A percentile compares a stretch with the other conserved stretches of the same genome.
These are phyloP conservation scores for Sturnira hondurensis DNA, from an alignment of 2,113 vertebrate genomes.

Conservation along the genomic window DNA sequence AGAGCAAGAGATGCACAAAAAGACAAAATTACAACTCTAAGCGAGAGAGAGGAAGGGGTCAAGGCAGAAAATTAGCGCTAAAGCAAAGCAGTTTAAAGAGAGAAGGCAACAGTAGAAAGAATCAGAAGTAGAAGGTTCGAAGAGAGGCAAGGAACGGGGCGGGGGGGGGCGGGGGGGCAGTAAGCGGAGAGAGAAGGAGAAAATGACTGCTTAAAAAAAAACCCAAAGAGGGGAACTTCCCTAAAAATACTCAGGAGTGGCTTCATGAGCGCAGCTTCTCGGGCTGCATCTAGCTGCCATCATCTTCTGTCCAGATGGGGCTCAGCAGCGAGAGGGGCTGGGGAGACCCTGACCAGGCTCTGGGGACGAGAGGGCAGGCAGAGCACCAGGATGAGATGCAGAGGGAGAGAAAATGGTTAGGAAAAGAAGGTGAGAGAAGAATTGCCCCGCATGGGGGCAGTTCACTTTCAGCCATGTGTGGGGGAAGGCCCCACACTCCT, in stretches of 20 bases:
- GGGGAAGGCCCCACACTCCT: background rate
- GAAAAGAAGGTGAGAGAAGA: background rate
- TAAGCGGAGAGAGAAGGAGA: background rate
- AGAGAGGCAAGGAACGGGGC: background rate
- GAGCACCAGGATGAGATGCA: background rate
- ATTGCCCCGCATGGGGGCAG: background rate
- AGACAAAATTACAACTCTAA: background rate
- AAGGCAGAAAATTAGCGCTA: background rate
- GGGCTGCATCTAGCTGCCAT: background rate
- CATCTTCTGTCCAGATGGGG: constrained; percentile 16
- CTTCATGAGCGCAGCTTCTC: background rate
- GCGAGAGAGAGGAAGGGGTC: background rate
- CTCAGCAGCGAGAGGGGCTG: background rate
- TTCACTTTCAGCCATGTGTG: background rate
- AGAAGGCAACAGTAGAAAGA: background rate
- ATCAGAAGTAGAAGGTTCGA: background rate
- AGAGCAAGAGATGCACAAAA: background rate
- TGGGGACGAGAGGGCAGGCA: background rate
- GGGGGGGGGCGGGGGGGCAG: too few relatives aligned
- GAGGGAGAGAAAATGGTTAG: background rate
- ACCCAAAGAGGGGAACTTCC: background rate
- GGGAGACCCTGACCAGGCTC: background rate
- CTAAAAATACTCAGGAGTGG: constrained; percentile 10
- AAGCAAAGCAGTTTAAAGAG: background rate
- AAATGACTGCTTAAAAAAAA: background rate